Evolutionary conservation across 2,113 vertebrate genomes (phyloP).

Genomic region (Zapornia atra): DNA sequence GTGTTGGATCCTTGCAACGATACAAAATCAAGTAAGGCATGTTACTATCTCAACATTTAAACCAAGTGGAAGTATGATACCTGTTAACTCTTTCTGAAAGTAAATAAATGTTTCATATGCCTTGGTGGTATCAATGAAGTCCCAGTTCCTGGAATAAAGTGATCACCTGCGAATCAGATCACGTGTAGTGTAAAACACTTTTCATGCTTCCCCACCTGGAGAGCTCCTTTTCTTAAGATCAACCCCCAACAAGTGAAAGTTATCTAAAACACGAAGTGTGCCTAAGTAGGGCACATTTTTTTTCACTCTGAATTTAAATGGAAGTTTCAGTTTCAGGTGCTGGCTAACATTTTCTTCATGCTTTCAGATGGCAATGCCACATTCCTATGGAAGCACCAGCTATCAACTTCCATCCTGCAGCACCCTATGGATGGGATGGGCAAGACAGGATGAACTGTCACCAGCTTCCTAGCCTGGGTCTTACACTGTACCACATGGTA

Average conservation of each 20-base stretch:
- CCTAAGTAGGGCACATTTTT: not conserved
- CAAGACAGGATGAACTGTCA: not conserved
- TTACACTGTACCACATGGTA: accelerated
- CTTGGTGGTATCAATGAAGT: not conserved
- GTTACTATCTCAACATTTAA: not conserved
- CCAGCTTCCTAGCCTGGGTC: not conserved
- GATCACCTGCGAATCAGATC: not conserved
- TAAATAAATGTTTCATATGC: not conserved
- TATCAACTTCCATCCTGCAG: not conserved
- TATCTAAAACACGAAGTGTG: not conserved
- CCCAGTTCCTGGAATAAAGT: not conserved
- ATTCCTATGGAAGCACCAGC: not conserved
- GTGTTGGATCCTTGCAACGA: not conserved
- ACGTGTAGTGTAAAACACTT: not conserved
- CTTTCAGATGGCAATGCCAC: not conserved
- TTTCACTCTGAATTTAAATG: not conserved
- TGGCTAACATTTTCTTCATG: not conserved
- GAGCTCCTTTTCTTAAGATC: not conserved
- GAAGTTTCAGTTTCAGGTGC: not conserved
- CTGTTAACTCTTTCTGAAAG: not conserved
- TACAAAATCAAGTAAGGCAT: not conserved
- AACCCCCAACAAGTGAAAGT: not conserved
- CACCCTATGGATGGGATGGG: not conserved
- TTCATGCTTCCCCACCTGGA: not conserved
- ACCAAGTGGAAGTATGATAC: not conserved